Base-by-base conservation (phyloP, 2,888 invertebrate genomes). In the Bhutanitis thaidina region DNA sequence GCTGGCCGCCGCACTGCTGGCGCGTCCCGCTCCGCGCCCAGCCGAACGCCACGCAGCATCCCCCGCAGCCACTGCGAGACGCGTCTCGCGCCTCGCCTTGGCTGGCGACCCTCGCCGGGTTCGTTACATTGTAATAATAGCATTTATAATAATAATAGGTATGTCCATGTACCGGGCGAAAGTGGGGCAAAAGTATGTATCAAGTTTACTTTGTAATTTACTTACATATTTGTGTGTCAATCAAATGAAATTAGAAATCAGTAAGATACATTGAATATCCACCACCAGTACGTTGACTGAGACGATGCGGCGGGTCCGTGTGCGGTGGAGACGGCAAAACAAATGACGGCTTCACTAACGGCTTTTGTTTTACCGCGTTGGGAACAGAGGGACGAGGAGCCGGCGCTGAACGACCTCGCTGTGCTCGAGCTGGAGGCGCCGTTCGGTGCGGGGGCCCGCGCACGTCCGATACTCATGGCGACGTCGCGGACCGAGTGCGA, bases 391-490 rank as follows among this genome's bases (percentile, higher is more conserved):
- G 46, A 37, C 7, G 51, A 46, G 27, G 62, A 60, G 51, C 58
- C 59, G 8, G 53, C 58, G 43, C 52, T 58, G 36, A 32, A 52
- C 32, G 79, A 75, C 61, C 57, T 78, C 53, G 82, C 83, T 29
- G 61, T 82, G 62, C 67, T 78, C 48, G 77, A 80, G 70, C 62
- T 84, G 64, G 78, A 74, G 62, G 56, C 57, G 57, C 70, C 81
- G 30, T 77, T 78, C 61, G 74, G 66, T 10, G 56, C 52, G 30
- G 66, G 43, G 43, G 65, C 69, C 49, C 49, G 49, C 56, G 64
- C 71, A 58, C 74, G 69, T 10, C 74, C 85, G 54, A 77, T 83
- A 55, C 61, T 80, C 30, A 69, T 79, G 74, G 79, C 77, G 32
- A 63, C 67, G 16, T 47, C 57, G 52, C 61, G 59, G 16, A 59